Base-by-base conservation (phyloP, 2,888 invertebrate species). In the Oligia strigilis region DNA sequence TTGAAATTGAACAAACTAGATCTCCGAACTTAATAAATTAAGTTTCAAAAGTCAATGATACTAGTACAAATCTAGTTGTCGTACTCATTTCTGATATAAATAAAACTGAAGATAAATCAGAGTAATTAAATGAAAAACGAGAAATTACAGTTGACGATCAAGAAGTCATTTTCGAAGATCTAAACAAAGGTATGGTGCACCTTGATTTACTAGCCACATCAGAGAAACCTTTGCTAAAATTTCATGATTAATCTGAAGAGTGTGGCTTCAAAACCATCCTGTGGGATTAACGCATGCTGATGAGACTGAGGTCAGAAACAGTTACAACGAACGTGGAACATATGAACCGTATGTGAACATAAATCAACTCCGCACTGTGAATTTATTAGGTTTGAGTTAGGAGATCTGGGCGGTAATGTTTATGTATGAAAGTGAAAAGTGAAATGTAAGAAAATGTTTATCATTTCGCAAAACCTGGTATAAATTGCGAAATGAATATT, bases 271-370 rank as follows among this genome's bases (percentile, higher is more conserved):
- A 85, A 83, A 87, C 88, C 81, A 85, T 90, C 83, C 90, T 93
- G 92, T 91, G 92, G 92, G 94, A 94, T 93, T 93, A 92, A 92
- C 92, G 92, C 91, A 93, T 93, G 92, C 91, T 95, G 94, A 95
- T 95, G 94, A 95, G 94, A 92, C 91, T 92, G 94, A 94, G 95
- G 95, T 95, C 94, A 94, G 93, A 90, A 94, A 94, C 93, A 94
- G 94, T 94, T 94, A 94, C 92, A 92, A 92, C 91, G 91, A 94
- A 93, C 93, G 93, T 92, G 92, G 89, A 95, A 93, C 93, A 92
- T 94, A 94, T 94, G 94, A 95, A 94, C 93, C 92, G 91, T 92
- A 92, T 94, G 93, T 92, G 92, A 92, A 93, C 93, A 95, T 96
- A 95, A 96, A 95, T 96, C 95, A 96, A 95, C 93, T 93, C 93